Conservation (phyloP, 2,113 vertebrate species). For the Tor tambroides region DNA sequence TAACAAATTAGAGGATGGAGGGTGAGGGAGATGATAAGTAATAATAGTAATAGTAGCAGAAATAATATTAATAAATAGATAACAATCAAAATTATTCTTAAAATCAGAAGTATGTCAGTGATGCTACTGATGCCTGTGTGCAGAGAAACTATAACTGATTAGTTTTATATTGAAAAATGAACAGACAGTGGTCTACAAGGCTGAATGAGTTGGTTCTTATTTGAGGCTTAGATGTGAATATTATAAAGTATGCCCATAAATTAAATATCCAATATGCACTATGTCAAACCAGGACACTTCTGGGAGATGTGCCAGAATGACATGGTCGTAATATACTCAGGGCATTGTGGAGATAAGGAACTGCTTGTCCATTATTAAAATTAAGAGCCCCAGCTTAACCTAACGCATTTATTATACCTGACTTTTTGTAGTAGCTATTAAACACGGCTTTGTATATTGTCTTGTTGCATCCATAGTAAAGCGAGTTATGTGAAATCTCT, state of each 20-base stretch:
- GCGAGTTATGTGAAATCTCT: not conserved
- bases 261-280: conserved; percentile 26
- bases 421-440: not conserved
- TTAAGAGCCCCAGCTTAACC: conserved; percentile 12
- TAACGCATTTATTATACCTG: conserved; percentile 10
- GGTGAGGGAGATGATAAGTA: no score
- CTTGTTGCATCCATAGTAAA: not conserved
- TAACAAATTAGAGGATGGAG: no score
- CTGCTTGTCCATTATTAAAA: conserved; percentile 18
- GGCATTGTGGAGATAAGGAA: conserved; percentile 14
- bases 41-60: no score
- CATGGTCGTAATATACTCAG: conserved; percentile 9
- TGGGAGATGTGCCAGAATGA: conserved; percentile 41
- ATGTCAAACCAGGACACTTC: conserved; percentile 19
- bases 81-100: no score
- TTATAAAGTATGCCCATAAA: conserved; percentile 14
- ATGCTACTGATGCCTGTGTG: not conserved
- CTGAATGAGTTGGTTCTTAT: not conserved
- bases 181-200: not conserved
- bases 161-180: not conserved
- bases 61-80: no score
- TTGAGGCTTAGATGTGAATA: not conserved
- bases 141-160: not conserved
- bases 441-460: not conserved
- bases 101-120: no score